Percentiles rank a stretch among this genome's conserved stretches.
Conservation (phyloP, 2,888 invertebrate genomes). For the Limnephilus auricula region DNA sequence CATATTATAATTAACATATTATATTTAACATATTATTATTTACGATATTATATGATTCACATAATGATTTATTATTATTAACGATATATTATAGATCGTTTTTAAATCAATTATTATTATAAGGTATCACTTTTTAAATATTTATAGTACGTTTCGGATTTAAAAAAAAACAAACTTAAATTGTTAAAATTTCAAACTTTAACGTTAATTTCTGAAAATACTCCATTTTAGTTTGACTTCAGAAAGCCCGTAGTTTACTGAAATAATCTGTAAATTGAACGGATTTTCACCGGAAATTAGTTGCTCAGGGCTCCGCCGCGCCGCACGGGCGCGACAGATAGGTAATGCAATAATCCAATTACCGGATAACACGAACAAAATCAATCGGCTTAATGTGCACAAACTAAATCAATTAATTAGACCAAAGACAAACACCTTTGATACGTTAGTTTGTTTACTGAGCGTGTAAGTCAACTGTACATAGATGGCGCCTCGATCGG, state of each 20-base stretch:
- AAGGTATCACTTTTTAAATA: too few species aligned
- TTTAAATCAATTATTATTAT: too few species aligned
- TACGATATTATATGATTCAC: too few species aligned
- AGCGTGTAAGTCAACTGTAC: conserved; percentile 47
- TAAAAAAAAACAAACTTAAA: too few species aligned
- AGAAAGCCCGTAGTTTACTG: neutral
- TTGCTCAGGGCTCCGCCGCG: neutral
- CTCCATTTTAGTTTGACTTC: neutral
- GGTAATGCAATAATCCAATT: conserved; percentile 15
- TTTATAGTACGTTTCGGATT: too few species aligned
- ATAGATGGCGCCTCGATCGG: conserved; percentile 47
- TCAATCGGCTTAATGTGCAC: conserved; percentile 26
- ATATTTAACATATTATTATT: too few species aligned
- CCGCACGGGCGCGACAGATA: neutral
- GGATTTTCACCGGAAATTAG: neutral
- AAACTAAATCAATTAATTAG: conserved; percentile 47
- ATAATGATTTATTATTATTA: too few species aligned
- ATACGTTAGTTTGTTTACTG: conserved; percentile 52
- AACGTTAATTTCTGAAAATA: neutral
- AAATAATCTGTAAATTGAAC: neutral
- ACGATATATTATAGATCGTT: too few species aligned
- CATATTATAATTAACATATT: too few species aligned
- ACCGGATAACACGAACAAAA: conserved; percentile 22
- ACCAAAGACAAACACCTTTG: conserved; percentile 45
- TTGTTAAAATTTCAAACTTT: too few species aligned